These are phyloP conservation scores for Ormia ochracea DNA, from an alignment of 2,888 invertebrate genomes.

Conservation along the genomic window DNA sequence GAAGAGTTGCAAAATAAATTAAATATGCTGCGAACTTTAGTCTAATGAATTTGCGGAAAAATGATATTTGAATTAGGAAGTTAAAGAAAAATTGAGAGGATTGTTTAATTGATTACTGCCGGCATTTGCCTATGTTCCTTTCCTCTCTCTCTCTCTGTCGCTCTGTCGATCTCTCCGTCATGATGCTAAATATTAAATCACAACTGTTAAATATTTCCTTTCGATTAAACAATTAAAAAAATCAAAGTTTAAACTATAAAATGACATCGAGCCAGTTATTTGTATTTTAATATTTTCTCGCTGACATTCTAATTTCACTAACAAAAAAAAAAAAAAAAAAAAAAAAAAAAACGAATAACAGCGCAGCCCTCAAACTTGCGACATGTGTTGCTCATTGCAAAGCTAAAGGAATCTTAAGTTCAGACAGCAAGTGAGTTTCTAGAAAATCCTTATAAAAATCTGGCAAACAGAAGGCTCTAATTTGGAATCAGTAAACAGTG, in stretches of 20 bases:
- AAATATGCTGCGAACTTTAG: too few relatives aligned
- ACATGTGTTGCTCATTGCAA: conserved; percentile 40
- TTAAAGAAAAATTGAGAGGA: too few relatives aligned
- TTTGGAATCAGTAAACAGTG: neutral
- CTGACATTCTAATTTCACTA: neutral
- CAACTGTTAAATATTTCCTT: conserved; percentile 31
- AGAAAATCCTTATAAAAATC: conserved; percentile 35
- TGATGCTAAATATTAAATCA: too few relatives aligned
- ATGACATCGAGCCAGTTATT: conserved; percentile 22
- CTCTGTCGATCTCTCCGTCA: too few relatives aligned
- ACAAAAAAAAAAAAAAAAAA: neutral
- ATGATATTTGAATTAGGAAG: too few relatives aligned
- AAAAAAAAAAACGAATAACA: too few relatives aligned
- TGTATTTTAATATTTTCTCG: neutral
- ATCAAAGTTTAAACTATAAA: conserved; percentile 2
- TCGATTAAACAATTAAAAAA: conserved; percentile 21
- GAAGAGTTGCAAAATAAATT: too few relatives aligned
- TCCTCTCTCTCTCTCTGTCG: too few relatives aligned
- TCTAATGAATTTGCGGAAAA: too few relatives aligned
- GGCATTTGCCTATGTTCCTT: too few relatives aligned
- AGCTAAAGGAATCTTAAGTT: neutral
- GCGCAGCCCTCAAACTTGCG: conserved; percentile 7
- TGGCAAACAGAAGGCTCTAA: conserved; percentile 54
- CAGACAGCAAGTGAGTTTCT: conserved; percentile 17
- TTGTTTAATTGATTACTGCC: too few relatives aligned